Conservation (phyloP, 2,888 invertebrate genomes). For the Cheilosia scutellata region DNA sequence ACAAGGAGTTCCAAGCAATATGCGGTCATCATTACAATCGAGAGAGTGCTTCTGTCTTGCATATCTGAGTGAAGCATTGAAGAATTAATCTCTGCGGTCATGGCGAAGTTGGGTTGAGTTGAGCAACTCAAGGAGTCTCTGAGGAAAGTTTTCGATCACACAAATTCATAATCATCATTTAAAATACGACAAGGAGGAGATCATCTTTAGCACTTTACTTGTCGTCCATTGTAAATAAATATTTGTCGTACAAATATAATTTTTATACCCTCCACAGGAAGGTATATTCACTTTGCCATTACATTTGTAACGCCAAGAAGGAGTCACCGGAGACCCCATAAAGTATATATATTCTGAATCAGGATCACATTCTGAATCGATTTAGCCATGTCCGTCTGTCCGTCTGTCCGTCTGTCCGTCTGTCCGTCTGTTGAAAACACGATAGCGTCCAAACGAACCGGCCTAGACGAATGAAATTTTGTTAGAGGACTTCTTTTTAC, state of each 20-base stretch:
- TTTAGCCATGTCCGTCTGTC: too few species aligned
- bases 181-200: slow-evolving; percentile 43
- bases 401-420: too few species aligned
- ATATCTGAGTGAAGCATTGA: slow-evolving; percentile 22
- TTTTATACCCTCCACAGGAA: too few species aligned
- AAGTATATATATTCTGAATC: too few species aligned
- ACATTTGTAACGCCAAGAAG: too few species aligned
- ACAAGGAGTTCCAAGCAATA: slow-evolving; percentile 44
- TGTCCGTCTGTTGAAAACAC: too few species aligned
- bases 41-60: slow-evolving; percentile 51
- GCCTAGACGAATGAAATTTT: too few species aligned
- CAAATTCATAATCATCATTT: slow-evolving; percentile 55
- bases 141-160: slow-evolving; percentile 44
- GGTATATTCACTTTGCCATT: too few species aligned
- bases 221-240: background rate
- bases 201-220: slow-evolving; percentile 35
- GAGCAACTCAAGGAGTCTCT: slow-evolving; percentile 1
- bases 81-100: slow-evolving; percentile 40
- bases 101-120: background rate
- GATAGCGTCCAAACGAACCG: too few species aligned
- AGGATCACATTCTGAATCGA: too few species aligned
- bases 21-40: slow-evolving; percentile 60
- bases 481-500: too few species aligned
- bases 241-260: background rate
- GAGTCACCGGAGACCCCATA: too few species aligned